Base-by-base conservation (phyloP, 2,113 vertebrate genomes). In the Ploceus nigricollis region DNA sequence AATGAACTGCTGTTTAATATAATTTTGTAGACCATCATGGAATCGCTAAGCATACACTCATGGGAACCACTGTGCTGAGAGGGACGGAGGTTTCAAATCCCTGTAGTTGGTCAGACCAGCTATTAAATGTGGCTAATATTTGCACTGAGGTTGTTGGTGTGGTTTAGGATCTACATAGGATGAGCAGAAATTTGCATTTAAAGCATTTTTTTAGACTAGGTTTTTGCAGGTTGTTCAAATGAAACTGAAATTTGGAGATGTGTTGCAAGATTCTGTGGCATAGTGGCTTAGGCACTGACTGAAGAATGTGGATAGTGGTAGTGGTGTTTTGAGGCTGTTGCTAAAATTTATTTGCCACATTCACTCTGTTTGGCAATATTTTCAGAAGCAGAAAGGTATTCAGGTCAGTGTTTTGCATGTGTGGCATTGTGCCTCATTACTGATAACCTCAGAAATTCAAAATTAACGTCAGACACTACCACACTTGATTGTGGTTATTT, bases 1-100 rank as follows among this genome's bases (percentile, higher is more conserved):
- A 71, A 87, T 87, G 73, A 93, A 28, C 35, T 71, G n/a, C 39
- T 79, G 22, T 61, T 95, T 77, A 86, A 86, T 85, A 13, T 18
- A 44, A 65, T 85, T 85, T 85, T 86, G 57, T 82, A 65, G 66
- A 61, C 82, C 42, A 45, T 87, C 31, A 39, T 50, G 21, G 71
- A 76, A 53, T 88, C 50, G 0, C 92, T 80, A 51, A 96, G 69
- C 61, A 45, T 48, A 33, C 0, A 2, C 57, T 94, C 86, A 9
- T 75, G 81, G 91, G 56, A 96, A 89, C 56, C 14, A 5, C 69
- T 76, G 65, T n/a, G n/a, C 35, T 61, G 58, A 81, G 51, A 48
- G 10, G 24, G 60, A 31, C 3, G 3, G 83, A 83, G 80, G 40
- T 86, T 91, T 84, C 71, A 51, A 60, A 45, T 25, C 47, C 37